Evolutionary conservation across 2,797 vertebrate genomes (phyloP).

Genomic region (Pseudomugil gertrudae): DNA sequence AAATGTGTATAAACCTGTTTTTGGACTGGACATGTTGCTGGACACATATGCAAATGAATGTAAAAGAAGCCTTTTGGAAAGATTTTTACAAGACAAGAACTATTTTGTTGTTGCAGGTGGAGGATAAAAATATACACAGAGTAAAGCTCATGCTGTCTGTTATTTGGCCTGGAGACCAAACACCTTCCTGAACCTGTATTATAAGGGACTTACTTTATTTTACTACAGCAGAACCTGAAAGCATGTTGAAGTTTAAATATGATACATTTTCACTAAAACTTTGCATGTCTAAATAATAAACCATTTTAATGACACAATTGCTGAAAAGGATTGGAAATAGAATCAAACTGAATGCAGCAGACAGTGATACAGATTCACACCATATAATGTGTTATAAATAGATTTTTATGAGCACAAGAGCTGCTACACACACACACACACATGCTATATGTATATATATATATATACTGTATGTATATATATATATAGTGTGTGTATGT

Average conservation of each 20-base stretch:
- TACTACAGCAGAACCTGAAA: neutral
- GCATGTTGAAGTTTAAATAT: neutral
- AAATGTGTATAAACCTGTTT: constrained; percentile 30
- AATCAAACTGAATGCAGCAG: too few species aligned
- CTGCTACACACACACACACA: too few species aligned
- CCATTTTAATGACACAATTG: too few species aligned
- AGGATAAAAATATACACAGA: constrained; percentile 5
- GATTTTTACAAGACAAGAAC: constrained; percentile 14
- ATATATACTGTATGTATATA: too few species aligned
- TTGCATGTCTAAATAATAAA: too few species aligned
- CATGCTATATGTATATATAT: too few species aligned
- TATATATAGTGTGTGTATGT: too few species aligned
- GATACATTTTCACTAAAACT: too few species aligned
- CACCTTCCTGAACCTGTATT: neutral
- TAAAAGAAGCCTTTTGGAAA: constrained; percentile 35
- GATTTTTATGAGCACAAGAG: too few species aligned
- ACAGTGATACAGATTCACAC: too few species aligned
- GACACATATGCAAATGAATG: constrained; percentile 53
- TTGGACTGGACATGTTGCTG: constrained; percentile 11
- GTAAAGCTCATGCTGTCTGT: neutral
- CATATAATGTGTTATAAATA: too few species aligned
- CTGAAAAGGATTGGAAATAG: too few species aligned
- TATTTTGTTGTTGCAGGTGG: constrained; percentile 3
- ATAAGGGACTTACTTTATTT: neutral
- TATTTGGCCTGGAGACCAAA: constrained; percentile 8